Base-by-base conservation (phyloP, 2,797 vertebrate species). In the Selene dorsalis region DNA sequence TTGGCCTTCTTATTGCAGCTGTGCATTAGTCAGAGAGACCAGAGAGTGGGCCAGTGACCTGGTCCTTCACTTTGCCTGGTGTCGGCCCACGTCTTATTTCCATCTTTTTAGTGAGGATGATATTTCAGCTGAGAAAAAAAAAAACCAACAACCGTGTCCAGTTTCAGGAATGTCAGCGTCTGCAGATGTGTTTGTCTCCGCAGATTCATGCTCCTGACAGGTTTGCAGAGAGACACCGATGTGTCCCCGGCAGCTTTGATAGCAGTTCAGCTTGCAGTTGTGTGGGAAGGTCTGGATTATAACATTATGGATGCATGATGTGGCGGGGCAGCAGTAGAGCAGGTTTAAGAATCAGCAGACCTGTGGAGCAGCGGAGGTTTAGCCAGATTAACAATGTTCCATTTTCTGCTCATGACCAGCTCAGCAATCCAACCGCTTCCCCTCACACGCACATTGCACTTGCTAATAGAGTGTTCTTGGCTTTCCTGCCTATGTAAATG, bases 321-420 rank as follows among this genome's bases (percentile, higher is more conserved):
- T 74, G 73, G 38, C 16, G 20, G 57, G 43, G 56, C 59, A 73
- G 74, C 72, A 79, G 56, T 73, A 79, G 88, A 69, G 71, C 78
- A 78, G 80, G 73, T 79, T 80, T 86, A 73, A 76, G 79, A 66
- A 89, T 90, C 85, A 86, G 82, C 86, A 78, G 83, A 87, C 65
- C 69, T 87, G 87, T 74, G 87, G 48, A 60, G 55, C 72, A 59
- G 61, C 41, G 47, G 58, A 82, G 72, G 69, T 84, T 83, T 67
- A 73, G 69, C 26, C 74, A 82, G 88, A 93, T 93, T 86, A 91
- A 91, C 88, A 74, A 86, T 71, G 75, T 69, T 91, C 87, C 83
- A 89, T 91, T 83, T 89, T 81, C 79, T 32, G 48, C 62, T 43
- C 56, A n/a, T 73, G 85, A 89, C 80, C 80, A 59, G 66, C 60